phyloP scores from a whole-genome alignment of 1,140 invertebrate genomes.

The Gonatopus flavifemur region DNA sequence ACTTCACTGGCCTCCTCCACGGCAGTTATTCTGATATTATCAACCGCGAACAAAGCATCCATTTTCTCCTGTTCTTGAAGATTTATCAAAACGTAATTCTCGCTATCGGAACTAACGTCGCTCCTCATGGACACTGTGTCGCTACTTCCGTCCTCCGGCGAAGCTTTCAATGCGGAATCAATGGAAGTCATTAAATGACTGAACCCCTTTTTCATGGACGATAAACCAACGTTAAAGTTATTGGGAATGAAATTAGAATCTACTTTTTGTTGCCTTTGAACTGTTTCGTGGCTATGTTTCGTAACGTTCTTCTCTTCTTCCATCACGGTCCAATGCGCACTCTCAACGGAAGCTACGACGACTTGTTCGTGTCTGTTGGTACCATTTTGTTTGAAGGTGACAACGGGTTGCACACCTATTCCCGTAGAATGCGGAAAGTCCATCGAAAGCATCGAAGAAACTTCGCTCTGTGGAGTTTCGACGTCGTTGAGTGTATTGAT shows the following conservation, averaged over 20 bases:
- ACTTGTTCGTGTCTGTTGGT: slow-evolving; percentile 36
- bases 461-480: slow-evolving; percentile 49
- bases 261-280: slow-evolving; percentile 24
- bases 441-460: slow-evolving; percentile 47
- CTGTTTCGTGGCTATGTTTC: slow-evolving; percentile 10
- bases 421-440: slow-evolving; percentile 32
- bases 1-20: slow-evolving; percentile 85
- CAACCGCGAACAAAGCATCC: slow-evolving; percentile 60
- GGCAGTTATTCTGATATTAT: slow-evolving; percentile 54
- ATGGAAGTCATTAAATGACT: slow-evolving; percentile 78
- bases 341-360: background rate
- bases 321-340: slow-evolving; percentile 2
- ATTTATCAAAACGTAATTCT: slow-evolving; percentile 72
- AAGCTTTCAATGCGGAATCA: slow-evolving; percentile 73
- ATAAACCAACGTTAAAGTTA: slow-evolving; percentile 62
- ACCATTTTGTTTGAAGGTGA: slow-evolving; percentile 53
- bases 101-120: slow-evolving; percentile 79
- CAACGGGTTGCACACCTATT: slow-evolving; percentile 30
- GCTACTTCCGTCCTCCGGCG: slow-evolving; percentile 69
- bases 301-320: slow-evolving; percentile 14
- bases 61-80: slow-evolving; percentile 65
- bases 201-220: slow-evolving; percentile 78
- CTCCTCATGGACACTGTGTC: slow-evolving; percentile 71
- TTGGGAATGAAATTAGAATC: slow-evolving; percentile 46
- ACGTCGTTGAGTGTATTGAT: slow-evolving; percentile 52